Conservation (phyloP, 2,113 vertebrate species). For the Zonotrichia leucophrys region DNA sequence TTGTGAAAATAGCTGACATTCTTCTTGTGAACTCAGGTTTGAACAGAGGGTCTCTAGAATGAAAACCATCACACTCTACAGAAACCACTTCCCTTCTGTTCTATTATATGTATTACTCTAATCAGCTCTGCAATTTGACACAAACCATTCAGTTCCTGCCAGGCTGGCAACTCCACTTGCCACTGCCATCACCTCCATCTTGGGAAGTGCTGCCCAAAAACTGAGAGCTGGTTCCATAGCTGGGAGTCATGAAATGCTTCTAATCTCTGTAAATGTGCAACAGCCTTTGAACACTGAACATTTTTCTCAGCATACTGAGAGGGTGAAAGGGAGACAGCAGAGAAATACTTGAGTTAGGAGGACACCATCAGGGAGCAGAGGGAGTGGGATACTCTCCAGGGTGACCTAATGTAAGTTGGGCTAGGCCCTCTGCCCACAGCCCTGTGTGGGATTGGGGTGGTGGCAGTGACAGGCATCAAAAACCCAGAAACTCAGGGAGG, state of each 20-base stretch:
- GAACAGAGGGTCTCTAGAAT: background rate
- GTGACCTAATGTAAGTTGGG: background rate
- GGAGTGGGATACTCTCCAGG: background rate
- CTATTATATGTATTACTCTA: background rate
- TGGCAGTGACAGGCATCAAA: background rate
- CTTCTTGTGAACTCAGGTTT: background rate
- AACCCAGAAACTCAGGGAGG: fast-evolving
- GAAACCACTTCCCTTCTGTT: background rate
- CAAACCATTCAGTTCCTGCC: background rate
- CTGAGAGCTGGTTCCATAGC: background rate
- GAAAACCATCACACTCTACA: background rate
- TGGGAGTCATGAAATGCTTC: background rate
- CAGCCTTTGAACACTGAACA: background rate
- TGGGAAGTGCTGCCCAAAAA: background rate
- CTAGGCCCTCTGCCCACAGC: fast-evolving
- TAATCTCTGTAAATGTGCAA: background rate
- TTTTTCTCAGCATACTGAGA: background rate
- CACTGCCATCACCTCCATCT: background rate
- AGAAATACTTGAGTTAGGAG: background rate
- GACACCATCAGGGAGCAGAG: background rate
- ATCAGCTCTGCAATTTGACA: background rate
- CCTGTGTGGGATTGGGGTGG: fast-evolving
- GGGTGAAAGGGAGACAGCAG: background rate
- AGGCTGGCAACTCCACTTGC: background rate
- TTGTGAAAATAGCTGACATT: background rate